These are phyloP conservation scores for Cataglyphis hispanica DNA, from an alignment of 1,140 invertebrate genomes.

Conservation along the genomic window DNA sequence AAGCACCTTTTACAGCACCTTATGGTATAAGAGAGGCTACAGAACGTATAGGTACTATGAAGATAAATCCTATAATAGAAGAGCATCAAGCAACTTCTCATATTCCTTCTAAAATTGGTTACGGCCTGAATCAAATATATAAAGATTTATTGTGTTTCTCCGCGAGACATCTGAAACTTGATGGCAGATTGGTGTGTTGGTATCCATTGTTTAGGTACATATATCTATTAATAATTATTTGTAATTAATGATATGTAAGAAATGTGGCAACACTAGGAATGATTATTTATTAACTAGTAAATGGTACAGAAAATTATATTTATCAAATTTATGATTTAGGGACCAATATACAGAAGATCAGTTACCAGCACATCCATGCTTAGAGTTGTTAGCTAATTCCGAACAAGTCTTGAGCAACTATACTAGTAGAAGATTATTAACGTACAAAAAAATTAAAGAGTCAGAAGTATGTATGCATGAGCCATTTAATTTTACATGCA, in stretches of 20 bases:
- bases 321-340: conserved; percentile 85
- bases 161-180: conserved; percentile 91
- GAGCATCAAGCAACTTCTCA: conserved; percentile 89
- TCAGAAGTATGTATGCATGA: conserved; percentile 77
- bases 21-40: conserved; percentile 98
- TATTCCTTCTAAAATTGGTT: conserved; percentile 95
- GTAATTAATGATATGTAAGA: neutral
- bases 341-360: conserved; percentile 91
- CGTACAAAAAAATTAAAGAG: conserved; percentile 93
- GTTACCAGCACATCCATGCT: conserved; percentile 93
- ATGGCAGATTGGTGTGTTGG: conserved; percentile 96
- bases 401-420: conserved; percentile 94
- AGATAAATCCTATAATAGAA: conserved; percentile 88
- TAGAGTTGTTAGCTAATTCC: conserved; percentile 93
- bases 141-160: conserved; percentile 94
- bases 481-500: neutral
- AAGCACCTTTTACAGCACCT: conserved; percentile 90
- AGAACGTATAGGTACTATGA: conserved; percentile 92
- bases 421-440: conserved; percentile 93
- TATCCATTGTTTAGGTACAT: conserved; percentile 93
- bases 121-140: conserved; percentile 93
- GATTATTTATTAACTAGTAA: conserved; percentile 44
- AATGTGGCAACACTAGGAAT: neutral
- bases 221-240: neutral
- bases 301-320: conserved; percentile 26